Conservation (phyloP, 2,797 vertebrate genomes). For the Alfaro cultratus region DNA sequence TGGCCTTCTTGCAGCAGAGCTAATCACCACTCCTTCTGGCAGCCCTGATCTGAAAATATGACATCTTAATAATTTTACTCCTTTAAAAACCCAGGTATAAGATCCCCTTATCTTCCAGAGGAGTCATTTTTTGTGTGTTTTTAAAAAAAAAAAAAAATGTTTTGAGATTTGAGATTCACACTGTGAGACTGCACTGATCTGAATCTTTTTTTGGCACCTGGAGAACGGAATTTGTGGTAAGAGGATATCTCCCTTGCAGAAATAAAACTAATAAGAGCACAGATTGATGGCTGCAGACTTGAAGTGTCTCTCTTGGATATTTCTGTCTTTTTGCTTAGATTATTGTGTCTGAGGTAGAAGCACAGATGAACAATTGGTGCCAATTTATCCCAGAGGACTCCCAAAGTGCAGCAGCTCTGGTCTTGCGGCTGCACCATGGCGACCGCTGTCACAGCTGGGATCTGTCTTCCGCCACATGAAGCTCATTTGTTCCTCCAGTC, state of each 20-base stretch:
- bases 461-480: conserved; percentile 47
- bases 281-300: not conserved
- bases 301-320: not conserved
- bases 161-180: conserved; percentile 2
- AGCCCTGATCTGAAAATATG: not conserved
- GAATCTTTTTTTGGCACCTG: not conserved
- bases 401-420: conserved; percentile 39
- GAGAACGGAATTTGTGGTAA: conserved; percentile 27
- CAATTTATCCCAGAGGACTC: conserved; percentile 31
- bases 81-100: too few relatives aligned
- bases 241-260: not conserved
- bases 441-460: conserved; percentile 61
- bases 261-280: not conserved
- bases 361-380: conserved; percentile 33
- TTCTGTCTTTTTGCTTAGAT: conserved; percentile 4
- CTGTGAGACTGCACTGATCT: not conserved
- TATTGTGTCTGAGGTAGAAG: conserved; percentile 25
- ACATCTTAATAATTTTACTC: not conserved
- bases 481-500: conserved; percentile 50
- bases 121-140: not conserved
- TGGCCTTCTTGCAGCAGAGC: not conserved
- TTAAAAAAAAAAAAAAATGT: too few relatives aligned
- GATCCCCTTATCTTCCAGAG: not conserved
- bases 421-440: conserved; percentile 57
- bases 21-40: not conserved